Conservation (phyloP, 2,888 invertebrate genomes). For the Ypsolopha scabrella region DNA sequence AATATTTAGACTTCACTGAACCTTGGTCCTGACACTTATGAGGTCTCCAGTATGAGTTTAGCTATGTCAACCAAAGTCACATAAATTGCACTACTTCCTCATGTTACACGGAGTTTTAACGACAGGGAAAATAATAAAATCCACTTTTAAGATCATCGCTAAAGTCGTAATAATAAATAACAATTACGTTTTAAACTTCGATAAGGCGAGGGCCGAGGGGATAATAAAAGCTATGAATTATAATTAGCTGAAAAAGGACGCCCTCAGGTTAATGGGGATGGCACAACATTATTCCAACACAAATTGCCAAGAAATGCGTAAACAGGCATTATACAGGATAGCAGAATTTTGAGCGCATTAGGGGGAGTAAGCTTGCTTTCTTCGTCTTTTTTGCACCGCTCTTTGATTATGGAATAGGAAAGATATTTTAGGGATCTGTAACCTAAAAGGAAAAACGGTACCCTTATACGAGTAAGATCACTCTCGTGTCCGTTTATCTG, state of each 20-base stretch:
- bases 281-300: constrained; percentile 58
- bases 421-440: too few relatives aligned
- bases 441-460: too few relatives aligned
- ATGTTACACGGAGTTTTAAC: too few relatives aligned
- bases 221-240: constrained; percentile 52
- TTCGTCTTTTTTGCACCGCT: constrained; percentile 16
- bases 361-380: constrained; percentile 28
- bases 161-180: background rate
- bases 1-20: background rate
- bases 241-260: constrained; percentile 42
- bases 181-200: constrained; percentile 16
- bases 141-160: too few relatives aligned
- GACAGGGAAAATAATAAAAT: too few relatives aligned
- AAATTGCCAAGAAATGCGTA: constrained; percentile 59
- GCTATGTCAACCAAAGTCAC: too few relatives aligned
- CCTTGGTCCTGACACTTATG: background rate
- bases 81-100: too few relatives aligned
- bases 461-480: too few relatives aligned
- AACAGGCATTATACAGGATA: constrained; percentile 55
- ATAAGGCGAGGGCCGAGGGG: constrained; percentile 30
- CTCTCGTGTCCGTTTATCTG: too few relatives aligned
- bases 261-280: constrained; percentile 47
- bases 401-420: too few relatives aligned
- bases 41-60: too few relatives aligned
- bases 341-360: constrained; percentile 38